Conservation (phyloP, 2,113 vertebrate species). For the Corapipo altera region DNA sequence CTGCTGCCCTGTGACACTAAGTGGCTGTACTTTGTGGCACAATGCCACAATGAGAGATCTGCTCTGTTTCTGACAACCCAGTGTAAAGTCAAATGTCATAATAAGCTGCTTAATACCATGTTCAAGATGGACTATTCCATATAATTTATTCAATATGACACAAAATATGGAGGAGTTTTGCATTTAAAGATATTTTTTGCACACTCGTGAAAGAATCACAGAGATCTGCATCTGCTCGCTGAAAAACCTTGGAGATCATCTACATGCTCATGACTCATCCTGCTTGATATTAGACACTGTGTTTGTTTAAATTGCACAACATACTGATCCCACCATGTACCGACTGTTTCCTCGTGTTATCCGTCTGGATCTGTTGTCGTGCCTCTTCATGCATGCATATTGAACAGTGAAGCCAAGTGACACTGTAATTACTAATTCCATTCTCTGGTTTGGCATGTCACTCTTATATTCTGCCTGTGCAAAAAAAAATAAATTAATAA, state of each 20-base stretch:
- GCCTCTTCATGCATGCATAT: not conserved
- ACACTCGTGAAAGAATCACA: fast-evolving
- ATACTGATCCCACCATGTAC: not conserved
- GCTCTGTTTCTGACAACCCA: not conserved
- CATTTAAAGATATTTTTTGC: not conserved
- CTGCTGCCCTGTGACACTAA: not conserved
- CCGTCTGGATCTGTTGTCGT: slow-evolving; percentile 39
- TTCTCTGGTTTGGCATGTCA: not conserved
- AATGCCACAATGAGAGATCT: not conserved
- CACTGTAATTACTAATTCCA: not conserved
- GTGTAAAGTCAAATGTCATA: not conserved
- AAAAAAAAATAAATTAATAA: not conserved
- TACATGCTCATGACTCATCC: not conserved
- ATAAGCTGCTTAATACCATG: not conserved
- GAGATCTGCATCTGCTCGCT: not conserved
- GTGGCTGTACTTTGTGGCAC: not conserved
- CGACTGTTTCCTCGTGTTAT: not conserved
- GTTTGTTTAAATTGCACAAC: slow-evolving; percentile 52
- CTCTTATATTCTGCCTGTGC: not conserved
- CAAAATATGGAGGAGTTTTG: not conserved
- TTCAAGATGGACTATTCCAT: not conserved
- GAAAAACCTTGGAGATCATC: not conserved
- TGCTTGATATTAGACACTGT: not conserved
- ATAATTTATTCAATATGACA: not conserved
- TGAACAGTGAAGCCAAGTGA: not conserved